Evolutionary conservation across 1,140 invertebrate species (phyloP).

Genomic region (Acromyrmex echinatior): DNA sequence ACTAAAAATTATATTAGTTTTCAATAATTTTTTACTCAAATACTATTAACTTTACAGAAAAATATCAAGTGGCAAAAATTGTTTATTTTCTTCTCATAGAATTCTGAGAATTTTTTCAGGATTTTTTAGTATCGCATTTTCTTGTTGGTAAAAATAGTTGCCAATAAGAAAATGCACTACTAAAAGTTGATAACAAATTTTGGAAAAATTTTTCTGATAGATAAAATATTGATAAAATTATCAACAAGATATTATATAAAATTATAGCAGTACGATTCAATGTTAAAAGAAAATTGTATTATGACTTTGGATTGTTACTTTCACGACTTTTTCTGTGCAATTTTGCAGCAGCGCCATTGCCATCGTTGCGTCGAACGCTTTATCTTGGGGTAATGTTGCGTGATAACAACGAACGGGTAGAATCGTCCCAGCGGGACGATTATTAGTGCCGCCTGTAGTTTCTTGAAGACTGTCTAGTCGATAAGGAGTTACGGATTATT

Average conservation of each 20-base stretch:
- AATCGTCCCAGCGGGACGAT: slow-evolving; percentile 72
- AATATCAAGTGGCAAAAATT: too few species aligned
- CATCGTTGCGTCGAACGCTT: slow-evolving; percentile 63
- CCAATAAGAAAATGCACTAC: too few species aligned
- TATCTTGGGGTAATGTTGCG: slow-evolving; percentile 80
- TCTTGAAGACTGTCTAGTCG: slow-evolving; percentile 62
- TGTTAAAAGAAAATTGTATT: slow-evolving; percentile 44
- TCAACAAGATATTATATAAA: slow-evolving; percentile 1
- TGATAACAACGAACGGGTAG: slow-evolving; percentile 75
- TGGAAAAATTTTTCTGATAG: not conserved
- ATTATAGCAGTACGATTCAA: not conserved
- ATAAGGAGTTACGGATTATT: slow-evolving; percentile 60
- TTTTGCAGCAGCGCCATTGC: slow-evolving; percentile 45
- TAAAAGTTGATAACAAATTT: too few species aligned
- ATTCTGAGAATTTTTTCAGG: too few species aligned
- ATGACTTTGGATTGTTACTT: slow-evolving; percentile 19
- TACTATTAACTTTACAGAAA: too few species aligned
- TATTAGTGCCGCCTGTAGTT: slow-evolving; percentile 68
- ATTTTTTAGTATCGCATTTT: too few species aligned
- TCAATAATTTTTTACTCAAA: too few species aligned
- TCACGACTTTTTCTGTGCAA: slow-evolving; percentile 24
- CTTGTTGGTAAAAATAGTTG: too few species aligned
- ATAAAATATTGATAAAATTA: not conserved
- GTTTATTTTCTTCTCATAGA: too few species aligned
- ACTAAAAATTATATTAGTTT: too few species aligned